phyloP scores from a whole-genome alignment of 1,140 invertebrate genomes.

The Ceratina japonica region DNA sequence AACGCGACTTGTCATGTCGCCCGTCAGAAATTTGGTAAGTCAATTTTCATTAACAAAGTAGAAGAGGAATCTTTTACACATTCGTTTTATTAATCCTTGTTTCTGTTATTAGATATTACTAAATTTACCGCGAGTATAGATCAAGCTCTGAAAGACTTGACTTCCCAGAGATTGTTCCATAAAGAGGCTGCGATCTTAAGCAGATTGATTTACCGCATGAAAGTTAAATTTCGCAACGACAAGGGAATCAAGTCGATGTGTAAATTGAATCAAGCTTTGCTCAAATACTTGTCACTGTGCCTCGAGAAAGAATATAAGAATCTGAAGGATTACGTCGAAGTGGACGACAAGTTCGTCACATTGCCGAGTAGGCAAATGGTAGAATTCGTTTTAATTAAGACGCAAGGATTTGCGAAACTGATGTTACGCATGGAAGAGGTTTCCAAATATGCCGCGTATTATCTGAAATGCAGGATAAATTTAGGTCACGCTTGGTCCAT shows the following conservation, averaged over 20 bases:
- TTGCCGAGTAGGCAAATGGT: slow-evolving; percentile 82
- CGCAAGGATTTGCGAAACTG: slow-evolving; percentile 81
- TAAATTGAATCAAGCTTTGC: slow-evolving; percentile 80
- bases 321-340: slow-evolving; percentile 75
- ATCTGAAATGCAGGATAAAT: slow-evolving; percentile 79
- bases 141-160: slow-evolving; percentile 73
- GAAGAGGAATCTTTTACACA: background rate
- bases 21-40: slow-evolving; percentile 62
- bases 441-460: slow-evolving; percentile 76
- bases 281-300: slow-evolving; percentile 79
- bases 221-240: slow-evolving; percentile 82
- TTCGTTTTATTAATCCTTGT: slow-evolving; percentile 9
- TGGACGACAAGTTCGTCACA: slow-evolving; percentile 64
- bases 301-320: slow-evolving; percentile 70
- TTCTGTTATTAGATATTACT: slow-evolving; percentile 58
- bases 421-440: slow-evolving; percentile 79
- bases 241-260: slow-evolving; percentile 81
- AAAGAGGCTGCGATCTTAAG: slow-evolving; percentile 81
- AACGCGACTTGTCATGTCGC: slow-evolving; percentile 60
- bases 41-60: background rate
- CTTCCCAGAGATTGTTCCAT: slow-evolving; percentile 78
- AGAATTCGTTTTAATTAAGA: slow-evolving; percentile 80
- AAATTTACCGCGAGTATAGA: slow-evolving; percentile 54
- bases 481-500: slow-evolving; percentile 81
- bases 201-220: slow-evolving; percentile 82